Evolutionary conservation across 2,888 invertebrate species (phyloP).

Genomic region (Drosophila birchii): DNA sequence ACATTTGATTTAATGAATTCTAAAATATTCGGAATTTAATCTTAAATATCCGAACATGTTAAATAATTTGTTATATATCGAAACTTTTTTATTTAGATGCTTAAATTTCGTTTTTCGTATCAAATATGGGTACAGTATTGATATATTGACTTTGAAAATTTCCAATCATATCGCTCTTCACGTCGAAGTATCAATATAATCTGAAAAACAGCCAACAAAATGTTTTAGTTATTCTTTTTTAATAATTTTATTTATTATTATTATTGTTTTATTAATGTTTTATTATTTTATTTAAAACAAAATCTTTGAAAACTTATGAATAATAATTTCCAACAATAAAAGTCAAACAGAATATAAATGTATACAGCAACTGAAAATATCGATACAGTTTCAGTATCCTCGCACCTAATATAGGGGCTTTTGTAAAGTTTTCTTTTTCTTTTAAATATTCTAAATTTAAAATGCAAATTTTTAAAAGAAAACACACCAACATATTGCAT

Average conservation of each 20-base stretch:
- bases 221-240: neutral
- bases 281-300: too few relatives aligned
- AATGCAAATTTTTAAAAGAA: neutral
- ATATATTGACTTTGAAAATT: neutral
- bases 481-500: slow-evolving; percentile 1
- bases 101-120: too few relatives aligned
- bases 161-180: neutral
- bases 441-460: neutral
- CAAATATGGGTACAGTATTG: neutral
- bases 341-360: neutral
- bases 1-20: neutral
- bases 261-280: too few relatives aligned
- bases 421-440: neutral
- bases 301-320: too few relatives aligned
- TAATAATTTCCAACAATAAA: neutral
- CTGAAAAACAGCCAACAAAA: neutral
- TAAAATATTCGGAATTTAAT: neutral
- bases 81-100: too few relatives aligned
- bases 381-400: neutral
- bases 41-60: too few relatives aligned
- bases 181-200: too few relatives aligned
- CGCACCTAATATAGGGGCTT: neutral
- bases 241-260: too few relatives aligned
- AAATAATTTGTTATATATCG: too few relatives aligned
- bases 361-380: neutral